phyloP scores from a whole-genome alignment of 2,888 invertebrate species.

The Gymnoscelis rufifasciata region DNA sequence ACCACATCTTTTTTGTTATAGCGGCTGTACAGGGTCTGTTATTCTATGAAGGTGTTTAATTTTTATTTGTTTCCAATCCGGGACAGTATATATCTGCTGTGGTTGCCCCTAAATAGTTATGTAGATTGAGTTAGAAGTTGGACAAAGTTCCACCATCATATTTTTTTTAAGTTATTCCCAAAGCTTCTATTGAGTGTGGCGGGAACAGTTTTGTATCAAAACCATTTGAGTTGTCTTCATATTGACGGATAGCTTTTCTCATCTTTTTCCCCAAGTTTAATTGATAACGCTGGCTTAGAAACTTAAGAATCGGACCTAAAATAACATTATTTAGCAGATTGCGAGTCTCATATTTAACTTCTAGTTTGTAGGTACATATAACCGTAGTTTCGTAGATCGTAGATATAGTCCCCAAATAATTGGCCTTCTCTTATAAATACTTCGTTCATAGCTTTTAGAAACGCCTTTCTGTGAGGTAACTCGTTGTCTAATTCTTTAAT shows the following conservation, averaged over 20 bases:
- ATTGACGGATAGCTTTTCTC: constrained; percentile 42
- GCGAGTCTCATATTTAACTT: constrained; percentile 29
- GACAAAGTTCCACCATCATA: no score
- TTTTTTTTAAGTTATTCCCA: not conserved
- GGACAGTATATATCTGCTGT: no score
- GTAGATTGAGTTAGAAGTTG: no score
- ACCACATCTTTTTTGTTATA: no score
- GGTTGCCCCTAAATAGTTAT: no score
- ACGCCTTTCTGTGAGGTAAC: constrained; percentile 30
- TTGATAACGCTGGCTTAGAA: constrained; percentile 28
- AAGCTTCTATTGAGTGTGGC: not conserved
- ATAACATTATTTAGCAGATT: constrained; percentile 34
- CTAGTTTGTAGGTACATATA: constrained; percentile 24
- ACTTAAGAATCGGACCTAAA: constrained; percentile 24
- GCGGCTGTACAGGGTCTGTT: no score
- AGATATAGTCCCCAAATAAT: constrained; percentile 47
- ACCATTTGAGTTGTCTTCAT: not conserved
- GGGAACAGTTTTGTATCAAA: not conserved
- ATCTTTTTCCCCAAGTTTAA: constrained; percentile 33
- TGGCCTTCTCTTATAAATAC: constrained; percentile 42
- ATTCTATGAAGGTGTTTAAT: no score
- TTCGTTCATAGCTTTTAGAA: constrained; percentile 46
- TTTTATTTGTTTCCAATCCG: no score
- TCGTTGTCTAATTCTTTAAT: constrained; percentile 31
- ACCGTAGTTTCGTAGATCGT: constrained; percentile 32